A percentile compares a stretch with the other conserved stretches of the same genome.
Conservation (phyloP, 35 echinoderm and acorn worm genomes). For the Eucidaris tribuloides region DNA sequence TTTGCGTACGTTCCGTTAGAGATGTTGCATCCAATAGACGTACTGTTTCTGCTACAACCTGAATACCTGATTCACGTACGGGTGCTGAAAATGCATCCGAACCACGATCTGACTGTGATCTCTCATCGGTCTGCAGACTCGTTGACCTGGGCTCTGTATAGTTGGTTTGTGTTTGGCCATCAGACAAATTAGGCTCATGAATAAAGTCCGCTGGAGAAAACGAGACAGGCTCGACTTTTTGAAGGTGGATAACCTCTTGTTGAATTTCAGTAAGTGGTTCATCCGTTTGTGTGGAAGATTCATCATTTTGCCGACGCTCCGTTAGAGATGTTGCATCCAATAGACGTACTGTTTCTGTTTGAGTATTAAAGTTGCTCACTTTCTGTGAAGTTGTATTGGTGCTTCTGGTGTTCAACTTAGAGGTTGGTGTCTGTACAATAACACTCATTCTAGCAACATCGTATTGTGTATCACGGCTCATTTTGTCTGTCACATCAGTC, state of each 20-base stretch:
- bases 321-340: too few species aligned
- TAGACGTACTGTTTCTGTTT: too few species aligned
- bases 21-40: too few species aligned
- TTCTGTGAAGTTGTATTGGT: conserved; percentile 5
- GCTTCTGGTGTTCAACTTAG: not conserved
- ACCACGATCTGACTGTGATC: not conserved
- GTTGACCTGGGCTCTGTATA: not conserved
- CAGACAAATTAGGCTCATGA: not conserved
- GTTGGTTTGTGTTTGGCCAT: conserved; percentile 3
- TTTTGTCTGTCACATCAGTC: not conserved
- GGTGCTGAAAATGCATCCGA: not conserved
- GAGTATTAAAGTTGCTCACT: too few species aligned
- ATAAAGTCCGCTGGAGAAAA: not conserved
- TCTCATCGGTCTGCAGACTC: not conserved
- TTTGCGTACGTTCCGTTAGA: too few species aligned
- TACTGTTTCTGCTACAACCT: too few species aligned
- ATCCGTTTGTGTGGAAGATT: not conserved
- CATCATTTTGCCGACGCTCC: too few species aligned
- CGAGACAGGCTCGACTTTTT: not conserved
- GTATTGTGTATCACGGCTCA: not conserved
- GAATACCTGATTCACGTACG: not conserved
- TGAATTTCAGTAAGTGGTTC: not conserved
- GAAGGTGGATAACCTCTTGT: conserved; percentile 5
- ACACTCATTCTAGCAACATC: not conserved
- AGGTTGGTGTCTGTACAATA: not conserved